phyloP scores from a whole-genome alignment of 2,888 invertebrate genomes.

The Galerucella nymphaeae region DNA sequence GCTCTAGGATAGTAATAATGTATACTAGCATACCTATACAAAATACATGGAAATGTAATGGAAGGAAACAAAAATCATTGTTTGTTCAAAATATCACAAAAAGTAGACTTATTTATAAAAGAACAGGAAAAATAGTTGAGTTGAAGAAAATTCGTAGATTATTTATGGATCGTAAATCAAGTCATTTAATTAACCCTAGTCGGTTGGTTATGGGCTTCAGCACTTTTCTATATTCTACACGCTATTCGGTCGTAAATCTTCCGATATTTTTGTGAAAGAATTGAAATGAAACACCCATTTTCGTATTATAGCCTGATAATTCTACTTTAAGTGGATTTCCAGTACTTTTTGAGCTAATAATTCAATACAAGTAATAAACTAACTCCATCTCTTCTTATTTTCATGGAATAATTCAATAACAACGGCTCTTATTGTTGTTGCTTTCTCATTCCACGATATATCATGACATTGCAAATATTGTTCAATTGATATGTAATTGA shows the following conservation, averaged over 20 bases:
- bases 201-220: conserved; percentile 2
- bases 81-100: neutral
- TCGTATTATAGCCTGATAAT: neutral
- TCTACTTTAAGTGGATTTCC: neutral
- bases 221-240: conserved; percentile 16
- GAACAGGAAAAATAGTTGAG: neutral
- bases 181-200: neutral
- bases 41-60: too few relatives aligned
- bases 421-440: too few relatives aligned
- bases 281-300: neutral
- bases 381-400: too few relatives aligned
- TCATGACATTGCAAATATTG: too few relatives aligned
- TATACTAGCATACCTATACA: too few relatives aligned
- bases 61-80: too few relatives aligned
- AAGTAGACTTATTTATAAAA: neutral
- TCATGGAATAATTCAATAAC: too few relatives aligned
- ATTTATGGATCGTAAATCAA: neutral
- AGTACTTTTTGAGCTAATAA: too few relatives aligned
- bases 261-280: conserved; percentile 8
- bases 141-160: neutral
- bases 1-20: too few relatives aligned
- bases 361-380: too few relatives aligned
- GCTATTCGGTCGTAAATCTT: conserved; percentile 25
- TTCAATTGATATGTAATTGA: too few relatives aligned
- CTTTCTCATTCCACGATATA: too few relatives aligned